Base-by-base conservation (phyloP, 2,113 vertebrate genomes). In the Poeciliopsis occidentalis region DNA sequence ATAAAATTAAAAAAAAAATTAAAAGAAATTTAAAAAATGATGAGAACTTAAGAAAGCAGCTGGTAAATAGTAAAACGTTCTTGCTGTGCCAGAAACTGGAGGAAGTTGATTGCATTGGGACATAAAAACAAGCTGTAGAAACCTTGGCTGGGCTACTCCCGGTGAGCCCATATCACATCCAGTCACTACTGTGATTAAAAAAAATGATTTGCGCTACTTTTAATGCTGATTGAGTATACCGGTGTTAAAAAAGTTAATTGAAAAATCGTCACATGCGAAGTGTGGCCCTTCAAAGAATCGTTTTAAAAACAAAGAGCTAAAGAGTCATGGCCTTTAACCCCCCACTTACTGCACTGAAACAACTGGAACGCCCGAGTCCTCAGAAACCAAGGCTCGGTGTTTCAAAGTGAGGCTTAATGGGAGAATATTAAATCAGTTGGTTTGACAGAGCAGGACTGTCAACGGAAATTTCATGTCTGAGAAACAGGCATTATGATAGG, bases 401-500 rank as follows among this genome's bases (percentile, higher is more conserved):
- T 47, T 47, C 6, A 47, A 19, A 19, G 1, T 19, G 13, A 47
- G 44, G 17, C 17, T 47, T 47, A 47, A 47, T 47, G 13, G 44
- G 44, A 5, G 44, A 47, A 47, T 47, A 47, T 47, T 15, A 47
- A 57, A n/a, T 57, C 51, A 57, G 51, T 22, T 10, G 22, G 22
- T 54, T 22, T n/a, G 22, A 24, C 51, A 47, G 17, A 19, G 17
- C 19, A 19, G 44, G 44, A 6, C 44, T 17, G 5, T 5, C 51
- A 39, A 79, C 57, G 57, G 57, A 75, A 67, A 76, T 31, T 61
- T 82, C 22, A 61, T 76, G 74, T 78, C 31, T 66, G 27, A 4
- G 54, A 87, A 78, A 85, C 71, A 73, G 76, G 79, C 79, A 77
- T 85, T 85, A 87, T 87, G 79, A 86, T 69, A 76, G 85, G 87